phyloP scores from a whole-genome alignment of 2,113 vertebrate genomes.

The Coptodon rendalli region DNA sequence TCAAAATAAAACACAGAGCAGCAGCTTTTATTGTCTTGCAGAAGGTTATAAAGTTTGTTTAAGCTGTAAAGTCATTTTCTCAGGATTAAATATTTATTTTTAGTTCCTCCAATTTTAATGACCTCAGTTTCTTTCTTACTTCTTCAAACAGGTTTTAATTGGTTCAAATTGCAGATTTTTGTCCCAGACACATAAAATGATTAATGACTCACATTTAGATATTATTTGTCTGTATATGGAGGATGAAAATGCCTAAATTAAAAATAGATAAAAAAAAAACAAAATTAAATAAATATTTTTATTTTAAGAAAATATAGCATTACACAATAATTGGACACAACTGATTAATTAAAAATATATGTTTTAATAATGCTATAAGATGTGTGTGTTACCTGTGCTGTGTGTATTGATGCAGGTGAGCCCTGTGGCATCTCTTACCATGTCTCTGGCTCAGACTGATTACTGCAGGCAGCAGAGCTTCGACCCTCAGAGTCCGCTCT shows the following conservation, averaged over 20 bases:
- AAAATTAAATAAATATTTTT: not conserved
- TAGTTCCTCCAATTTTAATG: not conserved
- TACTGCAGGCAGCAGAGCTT: constrained; percentile 82
- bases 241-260: not conserved
- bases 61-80: not conserved
- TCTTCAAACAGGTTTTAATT: not conserved
- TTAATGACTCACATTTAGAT: not conserved
- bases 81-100: not conserved
- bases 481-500: constrained; percentile 92
- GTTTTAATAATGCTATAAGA: not conserved
- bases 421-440: constrained; percentile 80
- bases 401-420: constrained; percentile 69
- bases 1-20: not conserved
- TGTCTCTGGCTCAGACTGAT: constrained; percentile 89
- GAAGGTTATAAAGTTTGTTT: not conserved
- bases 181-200: not conserved
- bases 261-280: not conserved
- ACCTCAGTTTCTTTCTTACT: not conserved
- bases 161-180: not conserved
- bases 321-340: constrained; percentile 26
- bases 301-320: not conserved
- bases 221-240: not conserved
- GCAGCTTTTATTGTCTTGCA: not conserved
- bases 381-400: not conserved
- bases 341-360: not conserved